These are phyloP conservation scores for Drosophila putrida DNA, from an alignment of 2,888 invertebrate genomes.

Conservation along the genomic window DNA sequence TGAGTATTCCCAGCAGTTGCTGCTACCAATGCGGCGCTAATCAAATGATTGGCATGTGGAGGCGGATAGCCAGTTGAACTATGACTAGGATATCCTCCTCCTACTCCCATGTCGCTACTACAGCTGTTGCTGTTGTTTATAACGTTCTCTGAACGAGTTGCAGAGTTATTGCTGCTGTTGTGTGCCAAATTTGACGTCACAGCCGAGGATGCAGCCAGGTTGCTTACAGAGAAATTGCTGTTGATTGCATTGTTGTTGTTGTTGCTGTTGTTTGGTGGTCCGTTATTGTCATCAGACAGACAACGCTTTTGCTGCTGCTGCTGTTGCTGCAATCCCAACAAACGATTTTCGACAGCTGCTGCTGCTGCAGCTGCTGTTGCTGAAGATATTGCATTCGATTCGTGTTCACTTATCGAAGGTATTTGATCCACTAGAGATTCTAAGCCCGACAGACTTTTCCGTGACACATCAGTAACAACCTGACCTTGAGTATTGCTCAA, in stretches of 20 bases:
- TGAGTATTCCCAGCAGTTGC: slow-evolving; percentile 79
- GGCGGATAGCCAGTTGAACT: slow-evolving; percentile 61
- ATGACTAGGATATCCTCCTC: slow-evolving; percentile 53
- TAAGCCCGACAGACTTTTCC: slow-evolving; percentile 93
- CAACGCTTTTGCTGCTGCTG: slow-evolving; percentile 48
- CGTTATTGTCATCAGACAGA: slow-evolving; percentile 25
- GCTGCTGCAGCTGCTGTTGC: slow-evolving; percentile 68
- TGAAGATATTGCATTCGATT: slow-evolving; percentile 73
- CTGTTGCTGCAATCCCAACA: slow-evolving; percentile 70
- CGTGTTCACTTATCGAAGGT: slow-evolving; percentile 93
- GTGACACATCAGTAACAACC: slow-evolving; percentile 89
- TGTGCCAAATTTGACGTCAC: too few species aligned
- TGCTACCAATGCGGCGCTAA: slow-evolving; percentile 82
- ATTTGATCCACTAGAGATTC: slow-evolving; percentile 97
- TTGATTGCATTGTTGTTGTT: slow-evolving; percentile 60
- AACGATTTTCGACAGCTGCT: slow-evolving; percentile 76
- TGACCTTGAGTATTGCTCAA: slow-evolving; percentile 32
- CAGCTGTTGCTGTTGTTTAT: slow-evolving; percentile 13
- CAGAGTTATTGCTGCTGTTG: neutral
- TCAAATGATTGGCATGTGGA: slow-evolving; percentile 85
- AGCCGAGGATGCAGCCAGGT: slow-evolving; percentile 82
- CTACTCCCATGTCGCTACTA: slow-evolving; percentile 30
- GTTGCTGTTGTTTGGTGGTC: slow-evolving; percentile 9
- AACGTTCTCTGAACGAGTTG: slow-evolving; percentile 15
- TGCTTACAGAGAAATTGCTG: slow-evolving; percentile 86